These are phyloP conservation scores for Tetropium fuscum DNA, from an alignment of 2,888 invertebrate species.

Conservation along the genomic window DNA sequence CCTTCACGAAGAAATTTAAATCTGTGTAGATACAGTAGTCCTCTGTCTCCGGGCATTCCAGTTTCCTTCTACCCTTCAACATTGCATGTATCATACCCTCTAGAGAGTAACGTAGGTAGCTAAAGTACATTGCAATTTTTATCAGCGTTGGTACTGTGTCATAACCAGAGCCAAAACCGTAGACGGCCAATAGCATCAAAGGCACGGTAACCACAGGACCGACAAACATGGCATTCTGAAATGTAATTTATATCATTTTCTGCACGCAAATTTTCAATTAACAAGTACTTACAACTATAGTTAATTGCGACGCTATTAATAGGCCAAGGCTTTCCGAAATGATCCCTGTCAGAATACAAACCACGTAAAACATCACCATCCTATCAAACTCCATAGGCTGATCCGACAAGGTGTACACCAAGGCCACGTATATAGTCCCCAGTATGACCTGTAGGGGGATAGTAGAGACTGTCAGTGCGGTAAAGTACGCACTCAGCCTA, in stretches of 20 bases:
- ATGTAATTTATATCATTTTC: not conserved
- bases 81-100: slow-evolving; percentile 85
- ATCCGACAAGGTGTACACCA: slow-evolving; percentile 80
- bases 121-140: slow-evolving; percentile 82
- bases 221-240: slow-evolving; percentile 87
- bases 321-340: slow-evolving; percentile 85
- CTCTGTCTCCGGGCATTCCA: slow-evolving; percentile 79
- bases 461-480: slow-evolving; percentile 78
- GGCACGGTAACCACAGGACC: slow-evolving; percentile 91
- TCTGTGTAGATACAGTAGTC: slow-evolving; percentile 82
- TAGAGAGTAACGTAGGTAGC: slow-evolving; percentile 76
- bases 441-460: slow-evolving; percentile 79
- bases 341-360: slow-evolving; percentile 78
- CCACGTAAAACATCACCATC: slow-evolving; percentile 75
- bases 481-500: slow-evolving; percentile 81
- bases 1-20: slow-evolving; percentile 78
- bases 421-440: slow-evolving; percentile 74
- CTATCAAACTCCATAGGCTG: slow-evolving; percentile 81
- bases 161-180: slow-evolving; percentile 86
- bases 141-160: slow-evolving; percentile 77
- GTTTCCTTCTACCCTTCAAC: slow-evolving; percentile 78
- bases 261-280: not conserved
- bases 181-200: slow-evolving; percentile 87
- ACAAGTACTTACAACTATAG: slow-evolving; percentile 77
- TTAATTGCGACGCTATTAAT: slow-evolving; percentile 79